Percentiles rank a stretch among this genome's conserved stretches.
Evolutionary conservation across 1,140 invertebrate species (phyloP).

Genomic region (Scaptomyza montana): DNA sequence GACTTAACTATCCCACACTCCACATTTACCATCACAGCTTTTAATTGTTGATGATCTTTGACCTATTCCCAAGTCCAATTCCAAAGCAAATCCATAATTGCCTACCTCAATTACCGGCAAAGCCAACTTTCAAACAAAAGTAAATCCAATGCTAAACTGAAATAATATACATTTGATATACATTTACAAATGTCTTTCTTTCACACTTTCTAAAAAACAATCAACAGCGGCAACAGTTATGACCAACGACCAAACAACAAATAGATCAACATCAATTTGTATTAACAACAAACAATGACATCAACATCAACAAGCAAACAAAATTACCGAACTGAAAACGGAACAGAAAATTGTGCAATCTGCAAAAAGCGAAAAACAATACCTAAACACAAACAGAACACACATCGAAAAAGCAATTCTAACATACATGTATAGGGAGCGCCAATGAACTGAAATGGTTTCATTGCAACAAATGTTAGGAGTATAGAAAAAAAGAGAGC

Average conservation of each 20-base stretch:
- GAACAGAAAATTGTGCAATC: constrained; percentile 72
- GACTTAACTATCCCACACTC: not conserved
- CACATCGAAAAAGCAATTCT: constrained; percentile 5
- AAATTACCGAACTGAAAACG: constrained; percentile 40
- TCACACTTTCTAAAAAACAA: constrained; percentile 76
- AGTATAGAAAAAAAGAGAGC: not conserved
- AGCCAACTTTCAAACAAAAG: constrained; percentile 4
- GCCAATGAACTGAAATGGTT: constrained; percentile 76
- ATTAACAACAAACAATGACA: constrained; percentile 55
- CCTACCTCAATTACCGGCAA: constrained; percentile 63
- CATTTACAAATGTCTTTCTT: constrained; percentile 45
- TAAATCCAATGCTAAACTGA: constrained; percentile 7
- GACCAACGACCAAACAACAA: constrained; percentile 43
- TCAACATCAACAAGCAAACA: constrained; percentile 30
- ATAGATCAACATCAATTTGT: constrained; percentile 77
- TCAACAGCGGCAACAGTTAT: constrained; percentile 54
- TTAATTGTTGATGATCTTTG: constrained; percentile 48
- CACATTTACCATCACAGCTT: constrained; percentile 34
- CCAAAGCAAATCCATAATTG: constrained; percentile 63
- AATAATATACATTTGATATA: constrained; percentile 10
- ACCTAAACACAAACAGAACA: constrained; percentile 7
- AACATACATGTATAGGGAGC: constrained; percentile 32
- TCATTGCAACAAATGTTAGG: constrained; percentile 43
- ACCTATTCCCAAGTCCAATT: not conserved
- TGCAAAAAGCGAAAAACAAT: constrained; percentile 60